Base-by-base conservation (phyloP, 2,888 invertebrate species). In the Ceramica pisi region DNA sequence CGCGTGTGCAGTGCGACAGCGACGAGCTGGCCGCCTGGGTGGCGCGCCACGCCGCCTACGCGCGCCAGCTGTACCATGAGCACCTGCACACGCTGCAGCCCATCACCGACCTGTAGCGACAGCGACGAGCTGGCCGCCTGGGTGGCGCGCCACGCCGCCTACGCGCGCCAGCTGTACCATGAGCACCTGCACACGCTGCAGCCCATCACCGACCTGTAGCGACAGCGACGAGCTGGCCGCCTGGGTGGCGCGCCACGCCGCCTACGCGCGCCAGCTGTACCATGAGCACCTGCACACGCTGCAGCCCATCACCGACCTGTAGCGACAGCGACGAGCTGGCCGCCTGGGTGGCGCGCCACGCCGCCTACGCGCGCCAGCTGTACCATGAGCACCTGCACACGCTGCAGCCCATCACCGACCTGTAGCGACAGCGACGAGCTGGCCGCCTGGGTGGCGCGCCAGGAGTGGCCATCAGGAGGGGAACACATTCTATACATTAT, bases 301-400 rank as follows among this genome's bases (percentile, higher is more conserved):
- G 80, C 95, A 83, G 67, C 91, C 93, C 55, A 46, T n/a, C 57
- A 21, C 57, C 57, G 57, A 57, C 57, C 35, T 38, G 35, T 57
- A 50, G 41, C 41, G 19, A 46, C 46, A 19, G 46, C 8, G n/a
- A 46, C 19, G 46, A 96, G 81, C 96, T 98, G 79, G 98, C 98
- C 31, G 96, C 96, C 80, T 97, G 97, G 94, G 97, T 97, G 80
- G 97, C 97, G 35, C 97, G 98, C 84, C 98, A 98, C 96, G 98
- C 99, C 80, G 98, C 98, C 89, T 98, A 98, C 93, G 99, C 99
- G 68, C 98, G 98, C 92, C 97, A 97, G 88, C 97, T 98, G 90
- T 97, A 97, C 94, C 97, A 98, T 90, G 99, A 99, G 95, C 96
- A 97, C 78, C 96, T 97, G 88, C 97, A 98, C 90, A 98, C 98